Percentiles rank a stretch among this genome's conserved stretches.
Evolutionary conservation across 2,113 vertebrate genomes (phyloP).

Genomic region (Eurystomus gularis): DNA sequence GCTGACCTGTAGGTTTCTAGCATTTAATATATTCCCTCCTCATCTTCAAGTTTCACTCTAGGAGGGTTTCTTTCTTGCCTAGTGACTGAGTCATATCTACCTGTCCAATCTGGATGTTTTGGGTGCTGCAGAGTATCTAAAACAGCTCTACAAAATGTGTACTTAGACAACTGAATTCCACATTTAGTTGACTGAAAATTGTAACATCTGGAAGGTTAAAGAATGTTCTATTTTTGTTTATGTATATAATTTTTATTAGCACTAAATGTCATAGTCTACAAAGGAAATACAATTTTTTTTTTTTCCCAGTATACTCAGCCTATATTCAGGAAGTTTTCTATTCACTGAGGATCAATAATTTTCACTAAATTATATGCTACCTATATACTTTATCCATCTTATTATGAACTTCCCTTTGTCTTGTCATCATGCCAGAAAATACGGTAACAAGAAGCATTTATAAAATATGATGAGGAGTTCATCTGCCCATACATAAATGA

Average conservation of each 20-base stretch:
- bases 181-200: neutral
- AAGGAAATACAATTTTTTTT: neutral
- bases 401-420: neutral
- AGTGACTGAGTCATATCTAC: neutral
- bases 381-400: neutral
- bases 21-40: neutral
- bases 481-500: neutral
- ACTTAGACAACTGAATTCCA: neutral
- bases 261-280: neutral
- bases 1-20: neutral
- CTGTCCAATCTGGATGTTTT: neutral
- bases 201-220: neutral
- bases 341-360: neutral
- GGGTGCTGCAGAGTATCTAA: neutral
- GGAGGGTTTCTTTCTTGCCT: neutral
- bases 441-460: neutral
- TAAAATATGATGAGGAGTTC: neutral
- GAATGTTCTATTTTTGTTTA: neutral
- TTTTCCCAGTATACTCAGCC: neutral
- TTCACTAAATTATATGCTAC: neutral
- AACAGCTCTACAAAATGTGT: neutral
- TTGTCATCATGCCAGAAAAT: neutral
- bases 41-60: fast-evolving
- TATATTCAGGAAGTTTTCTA: neutral
- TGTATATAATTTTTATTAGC: neutral